Evolutionary conservation across 2,797 vertebrate genomes (phyloP), one percentile per base, ranked within the genome.

Genomic region (Gadopsis marmoratus): DNA sequence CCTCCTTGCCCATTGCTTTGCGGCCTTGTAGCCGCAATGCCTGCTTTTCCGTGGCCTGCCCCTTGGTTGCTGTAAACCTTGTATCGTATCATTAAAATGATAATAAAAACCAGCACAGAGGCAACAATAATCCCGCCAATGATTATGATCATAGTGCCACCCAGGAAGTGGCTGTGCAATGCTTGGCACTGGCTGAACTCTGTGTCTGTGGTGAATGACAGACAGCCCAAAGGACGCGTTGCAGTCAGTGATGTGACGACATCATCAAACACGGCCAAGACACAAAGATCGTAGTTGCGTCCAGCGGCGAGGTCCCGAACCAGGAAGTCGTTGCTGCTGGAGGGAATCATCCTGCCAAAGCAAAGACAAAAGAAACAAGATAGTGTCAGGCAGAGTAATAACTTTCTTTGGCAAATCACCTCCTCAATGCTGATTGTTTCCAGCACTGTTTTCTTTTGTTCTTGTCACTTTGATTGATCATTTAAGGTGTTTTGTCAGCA

Each of bases 61-160:
- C 96, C 96, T 2, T 96, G 95, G 19, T 96, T 94, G 54, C 94
- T 96, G 61, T 97, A 97, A 71, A 97, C 97, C 83, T 98, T 99
- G 90, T 98, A 99, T 60, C 97, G 95, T 69, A 98, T 98, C 96
- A 98, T 98, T 50, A 99, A 95, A 90, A 98, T 97, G 81, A 98
- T 97, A 83, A 99, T 99, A 88, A 98, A 98, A 76, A 98, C 97
- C 45, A 98, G 95, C 66, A 97, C 97, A 1, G 97, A 98, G 3
- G 97, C 97, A 47, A 97, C 97, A n/a, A 98, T 98, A 91, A 98
- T 97, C 59, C 97, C 97, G 23, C 97, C 97, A n/a, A 98, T 98
- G 92, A 97, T 97, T 89, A 98, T 97, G 92, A 98, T 98, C 96
- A 97, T 97, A 48, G 97, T 98, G 35, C 97, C 97, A 5, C 97